Evolutionary conservation across 1,140 invertebrate genomes (phyloP), one percentile per base, ranked within the genome.

Genomic region (Heliconius eleuchia): DNA sequence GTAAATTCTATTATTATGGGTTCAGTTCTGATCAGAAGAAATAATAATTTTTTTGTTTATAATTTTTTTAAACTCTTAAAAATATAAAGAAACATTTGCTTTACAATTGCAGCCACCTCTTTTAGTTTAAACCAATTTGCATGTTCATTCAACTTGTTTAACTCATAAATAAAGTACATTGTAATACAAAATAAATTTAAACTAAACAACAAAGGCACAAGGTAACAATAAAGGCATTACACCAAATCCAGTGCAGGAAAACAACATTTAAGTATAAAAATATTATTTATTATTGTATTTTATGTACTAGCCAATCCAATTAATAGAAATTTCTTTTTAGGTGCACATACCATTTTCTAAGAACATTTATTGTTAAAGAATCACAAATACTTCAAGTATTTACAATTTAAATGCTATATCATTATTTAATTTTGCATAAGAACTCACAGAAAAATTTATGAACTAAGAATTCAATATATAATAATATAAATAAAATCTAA

Each of bases 201-300:
- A 7, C 55, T 9, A 23, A 23, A 23, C 23, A 23, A 23, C 23
- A 23, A 23, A 23, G 23, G 23, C 23, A 23, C 23, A 23, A 23
- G n/a, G 11, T 42, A 11, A n/a, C 52, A 55, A 57, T 57, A 27
- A 27, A 66, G 9, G 57, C n/a, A 57, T 23, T 57, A 57, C n/a
- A 57, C 55, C 19, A 27, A 66, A 66, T 66, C 0, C 13, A 27
- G 60, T 66, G 60, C 55, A 76, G 71, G 46, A 42, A 76, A 76
- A 76, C 74, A 76, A 76, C 74, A 46, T 27, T 70, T 70, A 76
- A 70, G 60, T 76, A 76, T 76, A 70, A 70, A 76, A 76, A 76
- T 70, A 76, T 60, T 70, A 76, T 76, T 76, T 76, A 76, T 76
- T 76, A 46, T 70, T 71, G 27, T 42, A 60, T 75, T 75, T 66